phyloP scores from a whole-genome alignment of 1,140 invertebrate genomes.

The Ectropis grisescens region DNA sequence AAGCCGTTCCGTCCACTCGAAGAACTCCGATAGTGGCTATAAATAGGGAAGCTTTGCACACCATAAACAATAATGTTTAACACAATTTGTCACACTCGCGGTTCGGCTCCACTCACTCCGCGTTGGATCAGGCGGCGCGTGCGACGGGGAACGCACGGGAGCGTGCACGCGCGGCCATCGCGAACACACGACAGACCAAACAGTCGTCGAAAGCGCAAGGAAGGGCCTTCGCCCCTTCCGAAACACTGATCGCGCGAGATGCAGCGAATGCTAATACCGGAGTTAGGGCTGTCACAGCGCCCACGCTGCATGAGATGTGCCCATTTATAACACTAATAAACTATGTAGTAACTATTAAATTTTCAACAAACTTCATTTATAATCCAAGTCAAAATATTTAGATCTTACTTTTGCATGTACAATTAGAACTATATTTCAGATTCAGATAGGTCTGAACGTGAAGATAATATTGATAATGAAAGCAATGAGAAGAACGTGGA shows the following conservation, averaged over 20 bases:
- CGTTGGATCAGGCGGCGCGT: constrained; percentile 13
- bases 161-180: constrained; percentile 51
- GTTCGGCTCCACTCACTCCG: background rate
- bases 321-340: too few relatives aligned
- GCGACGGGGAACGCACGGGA: constrained; percentile 16
- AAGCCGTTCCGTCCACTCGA: constrained; percentile 42
- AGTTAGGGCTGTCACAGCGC: constrained; percentile 14
- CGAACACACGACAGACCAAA: constrained; percentile 48
- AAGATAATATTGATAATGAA: too few relatives aligned
- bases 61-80: constrained; percentile 36
- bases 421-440: too few relatives aligned
- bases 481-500: too few relatives aligned
- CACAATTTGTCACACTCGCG: constrained; percentile 32
- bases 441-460: too few relatives aligned
- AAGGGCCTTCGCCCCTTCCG: constrained; percentile 60
- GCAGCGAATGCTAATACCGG: constrained; percentile 50
- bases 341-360: too few relatives aligned
- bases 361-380: too few relatives aligned
- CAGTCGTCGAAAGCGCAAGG: constrained; percentile 36
- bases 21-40: constrained; percentile 29
- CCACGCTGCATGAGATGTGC: too few relatives aligned
- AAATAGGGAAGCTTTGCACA: constrained; percentile 40
- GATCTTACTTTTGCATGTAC: too few relatives aligned
- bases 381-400: too few relatives aligned
- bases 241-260: constrained; percentile 56